phyloP scores from a whole-genome alignment of 2,113 vertebrate genomes.

The Steatornis caripensis region DNA sequence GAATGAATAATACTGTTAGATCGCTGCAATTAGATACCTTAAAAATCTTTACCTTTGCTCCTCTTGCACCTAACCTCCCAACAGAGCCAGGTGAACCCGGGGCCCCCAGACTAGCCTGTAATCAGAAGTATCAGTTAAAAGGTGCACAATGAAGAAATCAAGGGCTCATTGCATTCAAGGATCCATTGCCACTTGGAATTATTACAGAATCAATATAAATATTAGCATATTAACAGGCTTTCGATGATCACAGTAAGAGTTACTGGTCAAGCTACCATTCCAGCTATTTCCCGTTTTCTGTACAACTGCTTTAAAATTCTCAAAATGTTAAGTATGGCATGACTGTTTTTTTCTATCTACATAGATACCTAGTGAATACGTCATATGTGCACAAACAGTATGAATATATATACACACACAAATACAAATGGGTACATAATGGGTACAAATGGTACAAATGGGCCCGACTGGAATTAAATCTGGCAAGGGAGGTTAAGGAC shows the following conservation, averaged over 20 bases:
- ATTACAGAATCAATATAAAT: not conserved
- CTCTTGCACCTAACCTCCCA: conserved; percentile 74
- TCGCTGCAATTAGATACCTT: not conserved
- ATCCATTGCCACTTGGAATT: not conserved
- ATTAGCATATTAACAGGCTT: not conserved
- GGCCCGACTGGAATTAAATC: too few species aligned
- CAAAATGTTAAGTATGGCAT: not conserved
- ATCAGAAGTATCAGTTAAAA: not conserved
- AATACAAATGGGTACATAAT: not conserved
- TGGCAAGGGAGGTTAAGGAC: too few species aligned
- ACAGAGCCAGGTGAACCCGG: conserved; percentile 50
- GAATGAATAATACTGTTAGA: not conserved
- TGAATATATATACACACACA: not conserved
- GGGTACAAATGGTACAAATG: too few species aligned
- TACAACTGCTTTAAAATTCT: not conserved
- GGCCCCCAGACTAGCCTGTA: conserved; percentile 49
- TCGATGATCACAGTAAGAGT: not conserved
- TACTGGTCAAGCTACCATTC: not conserved
- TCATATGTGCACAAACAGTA: not conserved
- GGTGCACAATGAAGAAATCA: not conserved
- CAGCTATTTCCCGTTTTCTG: not conserved
- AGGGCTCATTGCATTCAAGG: not conserved
- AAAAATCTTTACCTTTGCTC: conserved; percentile 76
- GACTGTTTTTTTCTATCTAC: not conserved
- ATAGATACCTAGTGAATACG: not conserved